Evolutionary conservation across 2,888 invertebrate genomes (phyloP), one percentile per base, ranked within the genome.

Genomic region (Cephalotes varians): DNA sequence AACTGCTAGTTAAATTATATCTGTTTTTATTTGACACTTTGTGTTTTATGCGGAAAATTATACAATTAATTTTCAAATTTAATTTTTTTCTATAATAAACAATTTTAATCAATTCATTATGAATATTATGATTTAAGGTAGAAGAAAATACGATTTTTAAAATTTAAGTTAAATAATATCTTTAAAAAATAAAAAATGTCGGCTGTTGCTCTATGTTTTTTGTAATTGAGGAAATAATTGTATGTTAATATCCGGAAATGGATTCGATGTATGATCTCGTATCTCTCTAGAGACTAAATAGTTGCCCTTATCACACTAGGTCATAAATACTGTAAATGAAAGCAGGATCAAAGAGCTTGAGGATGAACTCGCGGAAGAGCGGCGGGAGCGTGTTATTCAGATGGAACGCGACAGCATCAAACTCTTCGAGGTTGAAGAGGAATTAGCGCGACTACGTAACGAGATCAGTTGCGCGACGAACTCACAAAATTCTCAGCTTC

Each of bases 401-500:
- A 91, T 95, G 4, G 95, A 96, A 91, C 92, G 92, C 83, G 97
- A 95, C 93, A 96, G 90, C 93, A 96, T 95, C 94, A 95, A 92
- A 94, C 95, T 89, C 49, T 96, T 96, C n/a, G 97, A 97, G 94
- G 95, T 96, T 60, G 96, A 96, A 82, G 96, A 97, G 91, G 96
- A 96, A 84, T 95, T 97, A 87, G 95, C 96, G 0, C 96, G 96
- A 91, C 95, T 96, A 65, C 96, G 96, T 87, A 95, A 95, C 88
- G 96, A 96, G 88, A 91, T 95, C 49, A 95, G 95, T 88, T 94
- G 93, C 85, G 95, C 95, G 28, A 73, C 84, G 3, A 81, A 76
- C 72, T 85, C 84, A 44, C 89, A 87, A 12, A 90, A 90, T 37
- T 84, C 64, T 34, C 85, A 89, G 37, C 74, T 90, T 18, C 85